phyloP scores from a whole-genome alignment of 1,140 invertebrate species.

The Cepaea nemoralis region DNA sequence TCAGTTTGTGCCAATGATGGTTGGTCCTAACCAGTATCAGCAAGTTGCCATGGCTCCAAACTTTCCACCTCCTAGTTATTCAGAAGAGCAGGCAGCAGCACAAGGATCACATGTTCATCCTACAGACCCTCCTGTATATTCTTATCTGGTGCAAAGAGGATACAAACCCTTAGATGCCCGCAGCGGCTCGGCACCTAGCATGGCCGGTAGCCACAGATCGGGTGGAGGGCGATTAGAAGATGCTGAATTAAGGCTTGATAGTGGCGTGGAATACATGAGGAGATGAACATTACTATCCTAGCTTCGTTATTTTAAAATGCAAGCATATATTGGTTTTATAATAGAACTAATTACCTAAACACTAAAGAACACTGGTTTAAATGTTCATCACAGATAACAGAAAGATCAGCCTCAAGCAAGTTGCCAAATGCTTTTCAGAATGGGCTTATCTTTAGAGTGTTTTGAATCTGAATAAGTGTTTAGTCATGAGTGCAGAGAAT shows the following conservation, averaged over 20 bases:
- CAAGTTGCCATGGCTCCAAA: constrained; percentile 11
- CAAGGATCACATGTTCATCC: constrained; percentile 29
- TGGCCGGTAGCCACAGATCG: constrained; percentile 7
- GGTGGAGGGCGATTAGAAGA: constrained; percentile 7
- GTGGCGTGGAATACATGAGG: constrained; percentile 36
- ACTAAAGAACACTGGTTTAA: too few relatives aligned
- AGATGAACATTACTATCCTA: constrained; percentile 18
- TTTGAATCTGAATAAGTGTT: too few relatives aligned
- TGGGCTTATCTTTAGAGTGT: too few relatives aligned
- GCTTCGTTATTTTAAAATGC: too few relatives aligned
- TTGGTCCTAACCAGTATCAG: constrained; percentile 33
- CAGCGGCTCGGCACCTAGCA: background rate
- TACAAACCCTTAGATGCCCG: constrained; percentile 48
- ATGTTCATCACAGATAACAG: too few relatives aligned
- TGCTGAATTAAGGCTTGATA: constrained; percentile 8
- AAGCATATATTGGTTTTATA: too few relatives aligned
- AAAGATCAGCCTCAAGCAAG: too few relatives aligned
- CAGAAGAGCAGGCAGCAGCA: constrained; percentile 25
- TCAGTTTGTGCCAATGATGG: constrained; percentile 26
- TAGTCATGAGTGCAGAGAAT: too few relatives aligned
- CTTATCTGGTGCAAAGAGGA: constrained; percentile 58
- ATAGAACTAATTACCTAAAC: too few relatives aligned
- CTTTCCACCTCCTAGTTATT: constrained; percentile 43
- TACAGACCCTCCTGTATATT: constrained; percentile 55
- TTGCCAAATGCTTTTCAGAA: too few relatives aligned